Evolutionary conservation across 2,113 vertebrate genomes (phyloP), one percentile per base, ranked within the genome.

Genomic region (Neomonachus schauinslandi): DNA sequence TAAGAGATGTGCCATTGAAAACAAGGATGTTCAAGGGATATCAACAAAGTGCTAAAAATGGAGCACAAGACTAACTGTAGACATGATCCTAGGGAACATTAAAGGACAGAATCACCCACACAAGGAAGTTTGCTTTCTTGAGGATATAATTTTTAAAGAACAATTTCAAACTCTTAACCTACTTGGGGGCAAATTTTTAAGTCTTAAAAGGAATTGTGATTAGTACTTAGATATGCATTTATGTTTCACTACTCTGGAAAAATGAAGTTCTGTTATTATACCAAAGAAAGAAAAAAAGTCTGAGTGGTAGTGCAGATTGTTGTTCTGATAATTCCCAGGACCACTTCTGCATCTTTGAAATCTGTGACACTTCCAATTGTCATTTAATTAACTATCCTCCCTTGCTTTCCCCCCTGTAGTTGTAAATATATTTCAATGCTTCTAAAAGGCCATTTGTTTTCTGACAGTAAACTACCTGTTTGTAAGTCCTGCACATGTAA

Each of bases 341-440:
- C n/a, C 21, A 96, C 31, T 89, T 97, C 76, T 36, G 59, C 98
- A 57, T 96, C 74, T 74, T 98, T 97, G 26, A 97, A 97, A 92
- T 67, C 65, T 89, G 84, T 96, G 59, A 80, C 33, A 95, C 31
- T 94, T 94, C 51, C 94, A 22, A 96, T 81, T 97, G 61, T 91
- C 74, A 91, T 77, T 97, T 97, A 98, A 97, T 97, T 97, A 98
- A 26, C 12, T 95, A 5, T 46, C 18, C 42, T 74, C n/a, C 51
- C 11, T 31, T 24, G 11, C 28, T 92, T 74, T 3, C 89, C 11
- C 3, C 51, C 16, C 49, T 79, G 12, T 72, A 83, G 10, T 81
- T 97, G 28, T 88, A 96, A 90, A 95, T 97, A 87, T 36, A 93
- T 83, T 83, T 92, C 31, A 21, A 83, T 89, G 46, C 5, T 89